Conservation (phyloP, 2,888 invertebrate species). For the Pyrgus malvae region DNA sequence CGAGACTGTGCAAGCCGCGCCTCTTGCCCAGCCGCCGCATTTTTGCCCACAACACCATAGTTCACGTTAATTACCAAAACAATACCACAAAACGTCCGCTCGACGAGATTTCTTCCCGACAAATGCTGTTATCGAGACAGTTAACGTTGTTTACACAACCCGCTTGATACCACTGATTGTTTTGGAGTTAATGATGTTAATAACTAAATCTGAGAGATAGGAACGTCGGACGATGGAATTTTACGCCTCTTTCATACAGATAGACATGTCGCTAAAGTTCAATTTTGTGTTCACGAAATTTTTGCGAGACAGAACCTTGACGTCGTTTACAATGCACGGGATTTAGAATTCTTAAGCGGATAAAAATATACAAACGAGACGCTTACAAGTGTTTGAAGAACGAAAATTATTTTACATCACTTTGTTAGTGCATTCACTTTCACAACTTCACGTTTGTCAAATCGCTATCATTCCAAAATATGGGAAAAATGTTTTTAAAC, state of each 20-base stretch:
- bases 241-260: constrained; percentile 36
- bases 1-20: constrained; percentile 63
- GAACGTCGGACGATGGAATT: constrained; percentile 46
- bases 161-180: constrained; percentile 30
- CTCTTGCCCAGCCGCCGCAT: constrained; percentile 64
- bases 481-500: too few relatives aligned
- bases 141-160: constrained; percentile 43
- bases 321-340: constrained; percentile 18
- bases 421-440: background rate
- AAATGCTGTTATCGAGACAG: constrained; percentile 46
- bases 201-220: constrained; percentile 34
- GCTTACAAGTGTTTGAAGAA: background rate
- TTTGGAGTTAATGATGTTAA: constrained; percentile 18
- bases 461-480: too few relatives aligned
- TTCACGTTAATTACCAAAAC: constrained; percentile 5
- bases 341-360: constrained; percentile 25
- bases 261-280: constrained; percentile 4
- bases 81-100: constrained; percentile 47
- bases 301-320: constrained; percentile 16
- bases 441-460: background rate
- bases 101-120: constrained; percentile 45
- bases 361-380: constrained; percentile 26
- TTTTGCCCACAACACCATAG: constrained; percentile 43
- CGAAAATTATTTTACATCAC: background rate
- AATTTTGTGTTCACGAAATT: constrained; percentile 2